Evolutionary conservation across 2,888 invertebrate genomes (phyloP), one percentile per base, ranked within the genome.

Genomic region (Chaitophorus viminalis): DNA sequence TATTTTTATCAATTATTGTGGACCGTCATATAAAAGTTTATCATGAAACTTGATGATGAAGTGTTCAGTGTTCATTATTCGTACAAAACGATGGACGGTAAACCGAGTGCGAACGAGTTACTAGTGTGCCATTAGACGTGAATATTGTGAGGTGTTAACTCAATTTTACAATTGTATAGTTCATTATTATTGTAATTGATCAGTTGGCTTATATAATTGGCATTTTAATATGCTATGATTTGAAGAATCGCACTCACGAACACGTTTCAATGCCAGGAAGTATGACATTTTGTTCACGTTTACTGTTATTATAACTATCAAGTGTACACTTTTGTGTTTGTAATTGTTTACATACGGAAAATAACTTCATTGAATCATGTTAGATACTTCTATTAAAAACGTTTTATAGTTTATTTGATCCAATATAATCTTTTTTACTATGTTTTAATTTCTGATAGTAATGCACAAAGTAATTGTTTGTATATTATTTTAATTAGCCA

Each of bases 231-330:
- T 60, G 60, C 6, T 25, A 82, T 82, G 82, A 74, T 74, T 54
- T 82, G n/a, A 60, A 31, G n/a, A 79, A 29, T n/a, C n/a, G 33
- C 29, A 82, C 29, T 6, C 36, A 11, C 33, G 52, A 82, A 74
- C 29, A 29, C 72, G 29, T 72, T 70, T 78, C 86, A 54, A 86
- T 86, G 86, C 86, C 78, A 60, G 86, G 78, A 79, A 86, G 86
- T 86, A 86, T 36, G 86, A 65, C 21, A 29, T 39, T 75, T 39
- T 75, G 21, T 60, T 75, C 25, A n/a, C 21, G 2, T 79, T 75
- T 11, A 39, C 14, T 54, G 11, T 11, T 54, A 33, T 52, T 77
- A 36, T 17, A n/a, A 4, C 25, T 18, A 33, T 31, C 31, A 46
- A 31, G n/a, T 77, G 25, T 31, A 39, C 14, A 6, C 14, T 46